Percentiles rank a stretch among this genome's conserved stretches.
Evolutionary conservation across 2,797 vertebrate species (phyloP).

Genomic region (Gastrophryne carolinensis): DNA sequence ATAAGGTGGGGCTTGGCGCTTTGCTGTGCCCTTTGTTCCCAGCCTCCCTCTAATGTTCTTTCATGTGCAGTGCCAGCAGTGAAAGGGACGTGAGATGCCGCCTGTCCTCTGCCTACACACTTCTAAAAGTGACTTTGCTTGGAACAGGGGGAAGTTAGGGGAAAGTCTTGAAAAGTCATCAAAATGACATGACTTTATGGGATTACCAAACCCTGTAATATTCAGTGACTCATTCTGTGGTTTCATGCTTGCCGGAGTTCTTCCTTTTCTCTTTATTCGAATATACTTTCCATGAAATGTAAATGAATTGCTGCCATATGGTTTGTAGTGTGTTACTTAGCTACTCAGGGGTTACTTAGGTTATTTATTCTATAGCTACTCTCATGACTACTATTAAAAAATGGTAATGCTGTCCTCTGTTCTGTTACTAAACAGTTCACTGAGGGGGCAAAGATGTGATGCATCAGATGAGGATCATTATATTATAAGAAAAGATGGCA

Average conservation of each 20-base stretch:
- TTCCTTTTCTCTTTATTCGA: neutral
- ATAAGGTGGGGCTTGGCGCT: constrained; percentile 12
- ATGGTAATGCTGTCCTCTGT: too few relatives aligned
- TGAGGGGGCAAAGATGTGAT: too few relatives aligned
- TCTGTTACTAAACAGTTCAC: too few relatives aligned
- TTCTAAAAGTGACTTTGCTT: neutral
- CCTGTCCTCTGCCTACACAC: neutral
- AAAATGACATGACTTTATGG: neutral
- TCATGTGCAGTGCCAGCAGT: constrained; percentile 13
- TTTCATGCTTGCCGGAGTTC: neutral
- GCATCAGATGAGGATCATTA: too few relatives aligned
- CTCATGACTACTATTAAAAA: too few relatives aligned
- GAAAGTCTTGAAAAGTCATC: constrained; percentile 26
- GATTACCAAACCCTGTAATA: constrained; percentile 9
- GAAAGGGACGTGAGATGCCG: neutral
- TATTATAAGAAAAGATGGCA: too few relatives aligned
- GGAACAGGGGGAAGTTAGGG: neutral
- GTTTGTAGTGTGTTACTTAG: too few relatives aligned
- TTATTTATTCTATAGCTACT: too few relatives aligned
- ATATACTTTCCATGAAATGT: neutral
- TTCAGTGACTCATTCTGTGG: constrained; percentile 28
- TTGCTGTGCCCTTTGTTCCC: constrained; percentile 32
- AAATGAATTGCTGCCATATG: too few relatives aligned
- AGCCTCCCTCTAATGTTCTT: constrained; percentile 15
- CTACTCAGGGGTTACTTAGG: too few relatives aligned